Percentiles rank a stretch among this genome's conserved stretches.
These are phyloP conservation scores for Crenichthys baileyi DNA, from an alignment of 2,797 vertebrate species.

Conservation along the genomic window DNA sequence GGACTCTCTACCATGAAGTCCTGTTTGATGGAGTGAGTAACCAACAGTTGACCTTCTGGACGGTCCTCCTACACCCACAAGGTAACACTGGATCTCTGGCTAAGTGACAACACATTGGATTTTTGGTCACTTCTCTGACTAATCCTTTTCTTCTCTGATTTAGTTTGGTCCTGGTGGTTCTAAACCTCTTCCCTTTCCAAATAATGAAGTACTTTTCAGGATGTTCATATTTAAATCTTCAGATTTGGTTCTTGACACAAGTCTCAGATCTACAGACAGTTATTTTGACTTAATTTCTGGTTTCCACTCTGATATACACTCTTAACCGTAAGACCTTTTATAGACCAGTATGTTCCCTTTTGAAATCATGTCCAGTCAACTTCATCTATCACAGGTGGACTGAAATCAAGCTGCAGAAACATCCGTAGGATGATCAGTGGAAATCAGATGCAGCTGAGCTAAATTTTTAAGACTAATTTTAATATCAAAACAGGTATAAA, in stretches of 20 bases:
- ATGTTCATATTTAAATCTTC: not conserved
- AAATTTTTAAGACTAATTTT: no score
- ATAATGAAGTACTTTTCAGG: not conserved
- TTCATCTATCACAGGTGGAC: not conserved
- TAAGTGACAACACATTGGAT: not conserved
- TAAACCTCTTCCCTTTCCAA: not conserved
- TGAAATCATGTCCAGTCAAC: not conserved
- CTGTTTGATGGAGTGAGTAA: not conserved
- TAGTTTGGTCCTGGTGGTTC: not conserved
- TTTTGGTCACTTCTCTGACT: not conserved
- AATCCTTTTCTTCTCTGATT: not conserved
- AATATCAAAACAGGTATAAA: not conserved
- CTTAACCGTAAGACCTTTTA: not conserved
- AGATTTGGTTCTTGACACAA: not conserved
- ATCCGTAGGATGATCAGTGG: not conserved
- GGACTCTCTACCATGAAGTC: not conserved
- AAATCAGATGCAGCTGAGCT: not conserved
- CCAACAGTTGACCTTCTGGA: not conserved
- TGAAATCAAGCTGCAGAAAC: not conserved
- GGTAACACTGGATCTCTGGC: not conserved
- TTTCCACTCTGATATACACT: not conserved
- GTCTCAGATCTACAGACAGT: not conserved
- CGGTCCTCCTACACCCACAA: not conserved
- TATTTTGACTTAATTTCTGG: not conserved
- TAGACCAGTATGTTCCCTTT: not conserved